Evolutionary conservation across 2,888 invertebrate species (phyloP).

Genomic region (Thymelicus sylvestris): DNA sequence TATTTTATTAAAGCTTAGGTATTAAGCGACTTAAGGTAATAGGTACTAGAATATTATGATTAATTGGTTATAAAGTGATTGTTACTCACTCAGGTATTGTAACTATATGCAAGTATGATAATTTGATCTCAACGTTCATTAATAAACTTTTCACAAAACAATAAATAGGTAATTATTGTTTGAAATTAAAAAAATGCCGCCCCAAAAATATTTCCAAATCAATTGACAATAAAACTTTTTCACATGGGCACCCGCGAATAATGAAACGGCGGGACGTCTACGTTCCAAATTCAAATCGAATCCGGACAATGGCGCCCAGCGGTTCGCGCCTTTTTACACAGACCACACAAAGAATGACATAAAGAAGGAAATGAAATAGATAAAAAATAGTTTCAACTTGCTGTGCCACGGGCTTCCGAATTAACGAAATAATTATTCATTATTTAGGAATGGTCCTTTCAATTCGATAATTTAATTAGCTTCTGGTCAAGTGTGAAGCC

Average conservation of each 20-base stretch:
- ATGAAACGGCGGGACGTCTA: constrained; percentile 72
- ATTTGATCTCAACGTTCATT: neutral
- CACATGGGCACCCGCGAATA: constrained; percentile 77
- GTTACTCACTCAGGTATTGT: too few species aligned
- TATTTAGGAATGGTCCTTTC: constrained; percentile 39
- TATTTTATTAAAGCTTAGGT: too few species aligned
- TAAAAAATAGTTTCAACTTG: constrained; percentile 60
- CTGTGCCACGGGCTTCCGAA: constrained; percentile 70
- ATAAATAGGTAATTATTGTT: constrained; percentile 14
- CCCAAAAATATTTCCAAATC: constrained; percentile 59
- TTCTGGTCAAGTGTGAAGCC: constrained; percentile 50
- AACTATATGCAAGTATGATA: neutral
- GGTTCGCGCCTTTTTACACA: constrained; percentile 70
- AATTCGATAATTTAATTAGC: constrained; percentile 55
- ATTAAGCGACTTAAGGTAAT: too few species aligned
- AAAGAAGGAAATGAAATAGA: constrained; percentile 53
- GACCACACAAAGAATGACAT: constrained; percentile 71
- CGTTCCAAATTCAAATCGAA: constrained; percentile 76
- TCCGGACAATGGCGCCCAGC: constrained; percentile 74
- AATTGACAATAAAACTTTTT: constrained; percentile 72
- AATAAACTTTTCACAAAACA: neutral
- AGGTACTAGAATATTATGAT: too few species aligned
- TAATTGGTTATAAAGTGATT: too few species aligned
- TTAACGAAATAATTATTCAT: constrained; percentile 59
- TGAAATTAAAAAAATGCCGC: constrained; percentile 42